phyloP scores from a whole-genome alignment of 2,888 invertebrate genomes.

The Plagodis pulveraria region DNA sequence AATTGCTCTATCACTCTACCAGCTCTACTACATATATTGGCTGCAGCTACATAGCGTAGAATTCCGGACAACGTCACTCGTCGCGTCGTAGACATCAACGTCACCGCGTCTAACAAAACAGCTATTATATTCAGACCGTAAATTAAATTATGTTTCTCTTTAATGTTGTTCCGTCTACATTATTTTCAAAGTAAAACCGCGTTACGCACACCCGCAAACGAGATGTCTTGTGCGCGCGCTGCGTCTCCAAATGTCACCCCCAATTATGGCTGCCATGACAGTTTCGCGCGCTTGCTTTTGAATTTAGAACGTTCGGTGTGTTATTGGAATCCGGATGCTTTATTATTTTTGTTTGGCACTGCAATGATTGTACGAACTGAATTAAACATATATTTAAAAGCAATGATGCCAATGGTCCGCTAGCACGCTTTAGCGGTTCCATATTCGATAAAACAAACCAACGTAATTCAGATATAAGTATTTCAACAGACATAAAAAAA shows the following conservation, averaged over 20 bases:
- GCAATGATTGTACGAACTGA: slow-evolving; percentile 16
- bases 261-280: slow-evolving; percentile 80
- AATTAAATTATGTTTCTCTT: slow-evolving; percentile 62
- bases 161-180: slow-evolving; percentile 62
- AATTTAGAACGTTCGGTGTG: slow-evolving; percentile 67
- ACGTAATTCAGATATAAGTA: too few species aligned
- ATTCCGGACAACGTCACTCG: too few species aligned
- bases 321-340: slow-evolving; percentile 45
- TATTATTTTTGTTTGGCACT: slow-evolving; percentile 49
- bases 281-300: slow-evolving; percentile 76
- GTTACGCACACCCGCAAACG: slow-evolving; percentile 74
- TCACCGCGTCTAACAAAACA: slow-evolving; percentile 32
- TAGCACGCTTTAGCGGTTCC: too few species aligned
- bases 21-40: too few species aligned
- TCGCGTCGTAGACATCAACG: slow-evolving; percentile 2
- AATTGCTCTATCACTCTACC: too few species aligned
- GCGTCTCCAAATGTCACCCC: slow-evolving; percentile 72
- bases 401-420: too few species aligned
- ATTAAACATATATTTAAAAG: too few species aligned
- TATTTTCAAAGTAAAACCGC: slow-evolving; percentile 66
- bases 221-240: slow-evolving; percentile 60
- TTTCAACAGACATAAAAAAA: too few species aligned
- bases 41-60: too few species aligned
- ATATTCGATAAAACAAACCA: too few species aligned
- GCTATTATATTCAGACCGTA: slow-evolving; percentile 43